These are phyloP conservation scores for Eucidaris tribuloides DNA, from an alignment of 35 echinoderm and acorn worm genomes.

Conservation along the genomic window DNA sequence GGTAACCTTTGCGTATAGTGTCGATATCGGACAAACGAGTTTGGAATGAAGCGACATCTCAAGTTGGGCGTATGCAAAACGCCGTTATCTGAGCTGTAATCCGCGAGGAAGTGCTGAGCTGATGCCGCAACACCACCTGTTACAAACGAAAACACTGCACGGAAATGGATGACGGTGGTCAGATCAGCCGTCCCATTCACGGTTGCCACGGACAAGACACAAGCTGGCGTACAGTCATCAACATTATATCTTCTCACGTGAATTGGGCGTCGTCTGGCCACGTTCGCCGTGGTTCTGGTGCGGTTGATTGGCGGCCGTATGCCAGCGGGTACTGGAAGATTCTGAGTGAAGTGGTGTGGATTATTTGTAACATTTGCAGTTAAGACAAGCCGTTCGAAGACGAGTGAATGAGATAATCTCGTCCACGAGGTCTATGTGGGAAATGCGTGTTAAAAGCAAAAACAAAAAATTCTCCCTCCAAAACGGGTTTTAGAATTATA, in stretches of 20 bases:
- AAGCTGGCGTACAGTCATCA: slow-evolving; percentile 52
- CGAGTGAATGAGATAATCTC: too few species aligned
- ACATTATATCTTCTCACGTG: slow-evolving; percentile 74
- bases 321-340: slow-evolving; percentile 86
- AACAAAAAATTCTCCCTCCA: too few species aligned
- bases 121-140: slow-evolving; percentile 71
- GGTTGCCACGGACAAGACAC: background rate
- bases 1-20: slow-evolving; percentile 83
- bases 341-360: slow-evolving; percentile 72
- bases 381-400: too few species aligned
- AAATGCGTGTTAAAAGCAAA: too few species aligned
- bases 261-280: slow-evolving; percentile 42
- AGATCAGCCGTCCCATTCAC: slow-evolving; percentile 33
- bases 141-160: slow-evolving; percentile 60
- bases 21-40: slow-evolving; percentile 89
- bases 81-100: too few species aligned
- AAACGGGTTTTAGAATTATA: too few species aligned
- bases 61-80: too few species aligned
- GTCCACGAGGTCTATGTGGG: too few species aligned
- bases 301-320: slow-evolving; percentile 84
- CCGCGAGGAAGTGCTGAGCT: slow-evolving; percentile 90
- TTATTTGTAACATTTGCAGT: background rate
- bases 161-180: slow-evolving; percentile 85
- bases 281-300: slow-evolving; percentile 72
- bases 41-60: slow-evolving; percentile 85